A percentile compares a stretch with the other conserved stretches of the same genome.
phyloP scores from a whole-genome alignment of 2,113 vertebrate species.

The Pelmatolapia mariae region DNA sequence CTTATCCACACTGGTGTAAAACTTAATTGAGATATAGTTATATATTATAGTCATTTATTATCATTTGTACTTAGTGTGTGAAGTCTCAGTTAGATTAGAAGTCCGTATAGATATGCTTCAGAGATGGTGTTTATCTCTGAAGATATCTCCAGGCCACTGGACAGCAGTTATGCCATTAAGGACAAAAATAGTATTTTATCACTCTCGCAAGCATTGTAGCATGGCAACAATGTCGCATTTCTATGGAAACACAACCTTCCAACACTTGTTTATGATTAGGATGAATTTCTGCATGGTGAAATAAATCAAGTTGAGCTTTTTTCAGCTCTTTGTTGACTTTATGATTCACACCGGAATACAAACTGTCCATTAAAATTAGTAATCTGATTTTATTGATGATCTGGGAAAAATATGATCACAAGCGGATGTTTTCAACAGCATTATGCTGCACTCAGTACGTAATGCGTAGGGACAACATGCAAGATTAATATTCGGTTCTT shows the following conservation, averaged over 20 bases:
- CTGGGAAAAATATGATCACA: neutral
- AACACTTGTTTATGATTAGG: neutral
- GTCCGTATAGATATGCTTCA: neutral
- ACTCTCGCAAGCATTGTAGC: neutral
- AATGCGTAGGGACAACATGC: neutral
- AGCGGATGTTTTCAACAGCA: neutral
- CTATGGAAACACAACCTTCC: conserved; percentile 40
- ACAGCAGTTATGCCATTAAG: neutral
- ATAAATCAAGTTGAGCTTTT: neutral
- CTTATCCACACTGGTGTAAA: neutral
- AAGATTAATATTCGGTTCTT: neutral
- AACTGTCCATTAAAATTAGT: neutral
- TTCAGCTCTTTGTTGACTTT: neutral
- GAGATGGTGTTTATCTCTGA: accelerated
- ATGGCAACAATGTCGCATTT: conserved; percentile 49
- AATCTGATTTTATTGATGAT: neutral
- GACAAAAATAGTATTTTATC: conserved; percentile 35
- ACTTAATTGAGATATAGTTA: neutral
- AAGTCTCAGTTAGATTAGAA: neutral
- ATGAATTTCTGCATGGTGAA: neutral
- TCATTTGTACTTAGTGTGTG: neutral
- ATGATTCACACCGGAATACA: neutral
- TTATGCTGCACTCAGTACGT: neutral
- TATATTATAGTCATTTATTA: neutral
- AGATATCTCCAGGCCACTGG: neutral